phyloP scores from a whole-genome alignment of 2,113 vertebrate genomes.

The Phycodurus eques region DNA sequence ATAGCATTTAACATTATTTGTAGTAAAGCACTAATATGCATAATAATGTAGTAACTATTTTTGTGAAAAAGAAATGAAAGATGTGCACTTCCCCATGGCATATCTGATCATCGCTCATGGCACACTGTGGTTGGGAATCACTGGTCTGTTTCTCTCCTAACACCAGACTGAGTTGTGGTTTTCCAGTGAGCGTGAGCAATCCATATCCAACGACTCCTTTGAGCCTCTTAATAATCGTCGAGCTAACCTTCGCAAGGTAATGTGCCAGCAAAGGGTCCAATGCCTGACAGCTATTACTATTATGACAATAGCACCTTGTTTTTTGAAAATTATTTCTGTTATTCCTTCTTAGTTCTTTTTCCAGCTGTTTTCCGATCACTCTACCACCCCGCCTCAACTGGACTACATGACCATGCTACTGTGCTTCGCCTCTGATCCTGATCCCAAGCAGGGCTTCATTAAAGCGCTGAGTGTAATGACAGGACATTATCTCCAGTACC shows the following conservation, averaged over 20 bases:
- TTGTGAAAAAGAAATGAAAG: not conserved
- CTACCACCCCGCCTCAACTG: conserved; percentile 62
- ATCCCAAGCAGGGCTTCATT: conserved; percentile 80
- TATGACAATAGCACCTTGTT: not conserved
- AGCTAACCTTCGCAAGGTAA: conserved; percentile 78
- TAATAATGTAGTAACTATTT: not conserved
- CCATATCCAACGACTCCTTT: conserved; percentile 64
- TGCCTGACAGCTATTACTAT: not conserved
- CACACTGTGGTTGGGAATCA: not conserved
- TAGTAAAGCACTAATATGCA: not conserved
- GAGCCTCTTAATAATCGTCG: conserved; percentile 75
- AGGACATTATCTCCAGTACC: conserved; percentile 63
- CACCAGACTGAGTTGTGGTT: conserved; percentile 87
- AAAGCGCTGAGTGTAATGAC: conserved; percentile 79
- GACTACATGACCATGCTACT: conserved; percentile 83
- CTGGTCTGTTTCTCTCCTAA: not conserved
- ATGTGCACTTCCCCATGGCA: not conserved
- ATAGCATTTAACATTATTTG: not conserved
- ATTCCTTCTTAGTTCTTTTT: conserved; percentile 82
- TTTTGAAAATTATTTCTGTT: not conserved
- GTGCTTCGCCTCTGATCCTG: conserved; percentile 81
- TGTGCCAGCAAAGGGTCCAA: not conserved
- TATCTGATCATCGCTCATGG: not conserved
- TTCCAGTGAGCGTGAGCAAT: conserved; percentile 60
- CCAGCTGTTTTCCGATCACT: conserved; percentile 78